Evolutionary conservation across 1,140 invertebrate species (phyloP), one percentile per base, ranked within the genome.

Genomic region (Mya arenaria): DNA sequence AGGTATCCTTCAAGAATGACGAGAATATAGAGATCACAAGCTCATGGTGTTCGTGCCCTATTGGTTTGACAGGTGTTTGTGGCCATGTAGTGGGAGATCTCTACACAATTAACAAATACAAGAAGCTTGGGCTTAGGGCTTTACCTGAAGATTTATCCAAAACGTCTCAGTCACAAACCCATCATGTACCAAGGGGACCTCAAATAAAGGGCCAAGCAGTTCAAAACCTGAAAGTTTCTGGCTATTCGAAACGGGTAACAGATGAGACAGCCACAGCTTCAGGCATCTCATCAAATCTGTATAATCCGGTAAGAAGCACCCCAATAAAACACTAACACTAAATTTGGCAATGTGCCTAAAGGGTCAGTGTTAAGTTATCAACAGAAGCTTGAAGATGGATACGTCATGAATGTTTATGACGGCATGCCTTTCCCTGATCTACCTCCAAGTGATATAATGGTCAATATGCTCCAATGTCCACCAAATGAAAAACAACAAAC

Each of bases 121-220:
- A 79, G 72, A 15, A 6, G 1, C 1, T 73, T 28, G 25, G 63
- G 17, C 41, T 69, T 4, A 75, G 44, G 19, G 25, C 66, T 15
- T 52, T 84, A 36, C 77, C 83, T 28, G 41, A 69, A 15, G 84
- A 83, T 77, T 36, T 83, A 25, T 66, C 75, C 19, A 83, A 81
- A 58, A 84, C 77, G 58, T 80, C 82, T 0, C 23, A 77, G 10
- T 69, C 71, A 55, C 82, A 84, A 39, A 84, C 77, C 58, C 84
- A 69, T 34, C 83, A 85, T 32, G 34, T 58, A 17, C 83, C 83
- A 56, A 82, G 83, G 66, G 65, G 83, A 2, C 30, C 56, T 25
- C 52, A 82, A 65, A 30, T 82, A 4, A 34, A 19, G 41, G 83
- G 71, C 23, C 34, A 48, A 25, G 65, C 44, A 10, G 39, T 55